Evolutionary conservation across 2,888 invertebrate genomes (phyloP), one percentile per base, ranked within the genome.

Genomic region (Apodemia hepburni): DNA sequence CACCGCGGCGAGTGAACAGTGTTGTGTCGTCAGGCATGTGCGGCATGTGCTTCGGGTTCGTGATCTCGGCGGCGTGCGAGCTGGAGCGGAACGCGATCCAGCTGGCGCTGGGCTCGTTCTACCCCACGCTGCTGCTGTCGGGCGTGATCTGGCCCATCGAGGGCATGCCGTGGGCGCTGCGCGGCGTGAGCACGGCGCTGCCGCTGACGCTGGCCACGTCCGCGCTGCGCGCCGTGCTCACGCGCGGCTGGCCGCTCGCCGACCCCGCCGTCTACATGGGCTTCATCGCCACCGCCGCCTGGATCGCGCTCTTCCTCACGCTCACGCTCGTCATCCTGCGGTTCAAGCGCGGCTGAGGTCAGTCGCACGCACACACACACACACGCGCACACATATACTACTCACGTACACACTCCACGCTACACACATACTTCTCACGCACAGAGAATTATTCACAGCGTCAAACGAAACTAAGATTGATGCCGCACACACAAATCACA

Each of bases 101-200:
- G 77, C 86, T 98, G 69, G 97, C 98, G 0, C 92, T 98, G 18
- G 98, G 98, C 59, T 98, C 98, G 58, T 98, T 98, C 92, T 98
- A 98, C 87, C 98, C 98, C 22, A 98, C 98, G 18, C 92, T 98
- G 22, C 89, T 98, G 64, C 93, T 98, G 59, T 97, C 97, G 74
- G 98, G 98, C 63, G 98, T 98, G 49, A 97, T 98, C 77, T 98
- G 98, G 98, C 98, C 98, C 65, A 95, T 98, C 67, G 98, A 98
- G 82, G 98, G 98, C 64, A 98, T 98, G 97, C 98, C 98, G 2
- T 93, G 94, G 73, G 93, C 96, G 65, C 89, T 98, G 42, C 93
- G 96, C 71, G 97, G 97, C 83, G 94, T 98, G 61, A 96, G 97
- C 1, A 93, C 96, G 58, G 95, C 95, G 73, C 93, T 98, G 61